Evolutionary conservation across 2,113 vertebrate genomes (phyloP).

Genomic region (Cebus imitator): DNA sequence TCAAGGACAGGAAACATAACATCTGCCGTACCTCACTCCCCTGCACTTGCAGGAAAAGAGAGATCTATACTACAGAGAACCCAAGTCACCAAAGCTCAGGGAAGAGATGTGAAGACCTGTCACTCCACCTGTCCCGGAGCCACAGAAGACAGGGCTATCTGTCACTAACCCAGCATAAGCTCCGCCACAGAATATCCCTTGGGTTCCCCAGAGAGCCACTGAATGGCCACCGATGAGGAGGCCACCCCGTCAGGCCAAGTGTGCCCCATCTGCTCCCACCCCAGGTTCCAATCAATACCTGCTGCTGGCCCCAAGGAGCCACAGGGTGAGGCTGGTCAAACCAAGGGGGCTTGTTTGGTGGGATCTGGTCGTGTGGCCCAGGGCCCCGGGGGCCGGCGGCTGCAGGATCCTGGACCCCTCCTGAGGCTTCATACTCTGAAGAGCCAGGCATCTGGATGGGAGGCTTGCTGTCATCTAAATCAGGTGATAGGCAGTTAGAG

Average conservation of each 20-base stretch:
- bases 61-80: background rate
- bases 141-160: background rate
- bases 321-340: slow-evolving; percentile 95
- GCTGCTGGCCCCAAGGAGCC: slow-evolving; percentile 91
- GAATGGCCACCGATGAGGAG: no score
- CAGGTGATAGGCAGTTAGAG: accelerated
- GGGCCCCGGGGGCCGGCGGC: slow-evolving; percentile 85
- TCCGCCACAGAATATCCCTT: background rate
- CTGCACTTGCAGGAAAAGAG: background rate
- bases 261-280: background rate
- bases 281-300: slow-evolving; percentile 76
- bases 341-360: slow-evolving; percentile 93
- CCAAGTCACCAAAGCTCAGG: background rate
- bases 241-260: background rate
- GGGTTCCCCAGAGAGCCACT: background rate
- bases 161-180: no score
- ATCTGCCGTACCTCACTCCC: accelerated
- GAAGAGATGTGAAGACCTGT: background rate
- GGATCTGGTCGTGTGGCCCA: slow-evolving; percentile 89
- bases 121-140: background rate
- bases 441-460: slow-evolving; percentile 88
- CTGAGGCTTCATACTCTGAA: slow-evolving; percentile 88
- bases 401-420: slow-evolving; percentile 85
- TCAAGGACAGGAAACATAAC: background rate
- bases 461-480: slow-evolving; percentile 92